phyloP scores from a whole-genome alignment of 53 echinoderm and acorn worm species.

The Holothuria scabra region DNA sequence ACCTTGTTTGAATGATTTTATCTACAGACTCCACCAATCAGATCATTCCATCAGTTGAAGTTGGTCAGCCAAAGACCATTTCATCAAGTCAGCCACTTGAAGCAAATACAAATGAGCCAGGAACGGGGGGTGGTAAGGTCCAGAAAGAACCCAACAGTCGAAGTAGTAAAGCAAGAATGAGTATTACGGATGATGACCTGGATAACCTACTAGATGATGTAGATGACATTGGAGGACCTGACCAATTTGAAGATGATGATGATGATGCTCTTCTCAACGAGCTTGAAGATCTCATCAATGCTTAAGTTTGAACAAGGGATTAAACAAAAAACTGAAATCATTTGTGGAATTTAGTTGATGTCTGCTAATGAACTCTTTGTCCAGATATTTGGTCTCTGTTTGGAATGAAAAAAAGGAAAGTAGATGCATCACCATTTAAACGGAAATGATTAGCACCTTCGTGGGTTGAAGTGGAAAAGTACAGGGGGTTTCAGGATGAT shows the following conservation, averaged over 20 bases:
- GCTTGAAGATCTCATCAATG: conserved; percentile 25
- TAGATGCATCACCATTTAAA: no score
- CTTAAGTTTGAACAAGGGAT: not conserved
- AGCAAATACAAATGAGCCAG: not conserved
- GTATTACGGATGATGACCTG: conserved; percentile 1
- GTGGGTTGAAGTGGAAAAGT: no score
- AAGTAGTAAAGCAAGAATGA: not conserved
- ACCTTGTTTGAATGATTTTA: not conserved
- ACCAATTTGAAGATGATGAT: conserved; percentile 9
- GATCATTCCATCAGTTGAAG: not conserved
- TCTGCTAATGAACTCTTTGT: no score
- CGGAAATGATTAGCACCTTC: no score
- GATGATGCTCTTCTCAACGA: conserved; percentile 22
- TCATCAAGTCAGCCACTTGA: not conserved
- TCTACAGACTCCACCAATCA: not conserved
- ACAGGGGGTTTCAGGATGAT: no score
- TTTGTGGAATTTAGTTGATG: no score
- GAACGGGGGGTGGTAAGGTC: not conserved
- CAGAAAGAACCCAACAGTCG: not conserved
- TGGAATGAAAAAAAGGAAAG: no score
- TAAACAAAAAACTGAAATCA: no score
- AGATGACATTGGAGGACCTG: not conserved
- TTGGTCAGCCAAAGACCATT: not conserved
- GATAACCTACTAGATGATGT: conserved; percentile 17
- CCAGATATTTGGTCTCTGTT: no score